Evolutionary conservation across 1,140 invertebrate species (phyloP).

Genomic region (Aporrectodea caliginosa): DNA sequence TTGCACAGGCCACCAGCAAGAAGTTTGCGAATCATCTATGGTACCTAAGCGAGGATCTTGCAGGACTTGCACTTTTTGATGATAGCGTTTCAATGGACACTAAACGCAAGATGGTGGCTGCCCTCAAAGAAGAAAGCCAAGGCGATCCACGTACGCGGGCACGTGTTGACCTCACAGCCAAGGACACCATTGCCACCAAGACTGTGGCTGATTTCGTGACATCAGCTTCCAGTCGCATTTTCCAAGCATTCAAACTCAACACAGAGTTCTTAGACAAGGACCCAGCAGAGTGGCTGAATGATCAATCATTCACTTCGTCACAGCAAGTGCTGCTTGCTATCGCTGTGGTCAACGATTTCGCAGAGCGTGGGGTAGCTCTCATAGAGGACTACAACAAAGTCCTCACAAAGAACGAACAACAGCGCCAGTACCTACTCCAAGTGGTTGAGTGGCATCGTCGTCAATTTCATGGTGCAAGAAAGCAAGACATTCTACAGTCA

Average conservation of each 20-base stretch:
- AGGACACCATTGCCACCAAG: neutral
- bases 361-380: conserved; percentile 48
- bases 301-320: neutral
- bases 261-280: neutral
- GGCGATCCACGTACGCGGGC: neutral
- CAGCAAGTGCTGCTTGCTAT: neutral
- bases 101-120: neutral
- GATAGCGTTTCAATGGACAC: neutral
- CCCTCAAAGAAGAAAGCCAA: neutral
- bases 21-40: neutral
- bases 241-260: neutral
- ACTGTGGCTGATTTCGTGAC: conserved; percentile 1
- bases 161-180: neutral
- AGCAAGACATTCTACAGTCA: too few species aligned
- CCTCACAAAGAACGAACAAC: conserved; percentile 53
- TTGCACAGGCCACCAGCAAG: neutral
- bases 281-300: neutral
- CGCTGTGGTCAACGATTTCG: conserved; percentile 41
- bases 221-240: neutral
- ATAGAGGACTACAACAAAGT: conserved; percentile 47
- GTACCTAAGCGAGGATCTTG: neutral
- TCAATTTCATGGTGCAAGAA: neutral
- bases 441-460: conserved; percentile 62
- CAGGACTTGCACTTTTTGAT: neutral
- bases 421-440: conserved; percentile 58